phyloP scores from a whole-genome alignment of 2,888 invertebrate species.

The Gryllus longicercus region DNA sequence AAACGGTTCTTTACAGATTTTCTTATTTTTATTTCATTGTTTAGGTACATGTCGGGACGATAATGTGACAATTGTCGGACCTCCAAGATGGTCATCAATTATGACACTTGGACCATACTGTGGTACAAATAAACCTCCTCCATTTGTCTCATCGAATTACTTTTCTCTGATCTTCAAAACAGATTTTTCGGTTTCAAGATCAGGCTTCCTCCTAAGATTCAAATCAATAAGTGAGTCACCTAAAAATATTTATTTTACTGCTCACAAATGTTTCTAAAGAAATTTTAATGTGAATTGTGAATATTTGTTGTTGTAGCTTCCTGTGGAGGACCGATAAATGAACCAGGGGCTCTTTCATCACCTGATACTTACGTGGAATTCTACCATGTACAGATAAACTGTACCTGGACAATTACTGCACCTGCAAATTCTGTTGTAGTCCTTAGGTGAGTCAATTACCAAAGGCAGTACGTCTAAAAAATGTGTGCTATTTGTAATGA shows the following conservation, averaged over 20 bases:
- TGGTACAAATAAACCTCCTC: constrained; percentile 48
- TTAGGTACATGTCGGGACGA: neutral
- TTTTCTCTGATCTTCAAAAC: constrained; percentile 45
- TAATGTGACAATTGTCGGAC: constrained; percentile 28
- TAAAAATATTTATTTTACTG: too few relatives aligned
- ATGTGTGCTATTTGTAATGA: constrained; percentile 11
- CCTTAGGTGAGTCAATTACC: constrained; percentile 50
- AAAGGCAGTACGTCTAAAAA: neutral
- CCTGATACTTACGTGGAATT: constrained; percentile 44
- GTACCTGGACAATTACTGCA: constrained; percentile 75
- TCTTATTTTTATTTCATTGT: neutral
- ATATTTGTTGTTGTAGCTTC: neutral
- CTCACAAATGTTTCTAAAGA: neutral
- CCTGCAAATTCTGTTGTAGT: constrained; percentile 61
- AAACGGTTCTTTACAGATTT: too few relatives aligned
- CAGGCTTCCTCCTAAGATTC: constrained; percentile 62
- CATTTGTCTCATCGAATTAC: constrained; percentile 49
- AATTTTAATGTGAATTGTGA: neutral
- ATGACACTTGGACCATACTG: constrained; percentile 22
- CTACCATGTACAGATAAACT: constrained; percentile 58
- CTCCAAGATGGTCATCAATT: neutral
- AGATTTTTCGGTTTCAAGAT: constrained; percentile 54
- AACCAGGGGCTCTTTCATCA: constrained; percentile 55
- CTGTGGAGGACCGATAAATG: constrained; percentile 73
- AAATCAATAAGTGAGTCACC: constrained; percentile 51